A percentile compares a stretch with the other conserved stretches of the same genome.
These are phyloP conservation scores for Chaetodon trifasciatus DNA, from an alignment of 2,797 vertebrate genomes.

Conservation along the genomic window DNA sequence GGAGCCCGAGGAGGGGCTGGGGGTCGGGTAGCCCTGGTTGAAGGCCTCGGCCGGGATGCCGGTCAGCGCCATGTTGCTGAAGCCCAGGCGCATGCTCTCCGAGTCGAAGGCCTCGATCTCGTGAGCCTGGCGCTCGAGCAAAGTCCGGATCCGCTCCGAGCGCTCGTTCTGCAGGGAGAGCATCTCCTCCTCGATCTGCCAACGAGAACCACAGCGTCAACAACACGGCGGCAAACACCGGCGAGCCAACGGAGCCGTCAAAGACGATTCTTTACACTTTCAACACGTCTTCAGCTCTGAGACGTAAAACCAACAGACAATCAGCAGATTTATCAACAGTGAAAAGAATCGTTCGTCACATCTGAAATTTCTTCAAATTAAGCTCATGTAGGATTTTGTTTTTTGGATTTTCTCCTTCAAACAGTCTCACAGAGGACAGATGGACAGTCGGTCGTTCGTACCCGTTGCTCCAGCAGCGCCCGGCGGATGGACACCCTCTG, in stretches of 20 bases:
- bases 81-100: conserved; percentile 98
- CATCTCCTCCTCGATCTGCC: conserved; percentile 95
- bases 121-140: conserved; percentile 92
- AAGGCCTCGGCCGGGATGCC: conserved; percentile 97
- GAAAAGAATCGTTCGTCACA: no score
- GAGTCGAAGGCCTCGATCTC: conserved; percentile 99
- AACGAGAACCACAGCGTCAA: accelerated
- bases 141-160: conserved; percentile 90
- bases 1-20: conserved; percentile 91
- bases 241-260: no score
- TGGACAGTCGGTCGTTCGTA: conserved; percentile 46
- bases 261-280: no score
- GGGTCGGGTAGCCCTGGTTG: conserved; percentile 93
- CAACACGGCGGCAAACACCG: no score
- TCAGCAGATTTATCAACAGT: no score
- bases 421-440: no score
- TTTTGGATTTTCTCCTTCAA: no score
- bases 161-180: conserved; percentile 91
- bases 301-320: no score
- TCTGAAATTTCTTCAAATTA: no score
- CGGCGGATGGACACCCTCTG: conserved; percentile 92
- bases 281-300: no score
- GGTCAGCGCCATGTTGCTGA: conserved; percentile 98
- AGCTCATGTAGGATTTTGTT: no score
- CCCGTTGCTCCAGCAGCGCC: conserved; percentile 92